Percentiles rank a stretch among this genome's conserved stretches.
These are phyloP conservation scores for Dysmachus trigonus DNA, from an alignment of 2,888 invertebrate genomes.

Conservation along the genomic window DNA sequence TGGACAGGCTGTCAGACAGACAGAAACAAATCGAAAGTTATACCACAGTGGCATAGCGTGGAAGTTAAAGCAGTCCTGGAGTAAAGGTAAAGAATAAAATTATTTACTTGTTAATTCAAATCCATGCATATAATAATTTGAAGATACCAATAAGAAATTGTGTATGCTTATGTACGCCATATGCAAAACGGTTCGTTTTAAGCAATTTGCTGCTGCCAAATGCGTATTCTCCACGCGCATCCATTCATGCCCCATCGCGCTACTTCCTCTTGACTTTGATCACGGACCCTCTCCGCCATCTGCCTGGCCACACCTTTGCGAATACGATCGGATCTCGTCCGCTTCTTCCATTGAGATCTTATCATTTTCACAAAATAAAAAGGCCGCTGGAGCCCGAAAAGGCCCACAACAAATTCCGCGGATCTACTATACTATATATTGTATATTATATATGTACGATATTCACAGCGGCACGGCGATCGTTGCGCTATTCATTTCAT, in stretches of 20 bases:
- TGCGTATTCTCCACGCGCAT: neutral
- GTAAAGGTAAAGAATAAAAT: too few species aligned
- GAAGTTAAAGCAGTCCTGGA: too few species aligned
- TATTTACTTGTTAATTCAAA: too few species aligned
- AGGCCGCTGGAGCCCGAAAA: neutral
- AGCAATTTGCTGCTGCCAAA: neutral
- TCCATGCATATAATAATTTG: neutral
- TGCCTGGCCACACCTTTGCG: conserved; percentile 5
- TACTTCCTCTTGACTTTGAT: neutral
- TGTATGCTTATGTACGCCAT: neutral
- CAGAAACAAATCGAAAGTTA: too few species aligned
- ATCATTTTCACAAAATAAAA: conserved; percentile 18
- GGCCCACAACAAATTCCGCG: neutral
- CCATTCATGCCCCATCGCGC: neutral
- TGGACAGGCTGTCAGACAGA: too few species aligned
- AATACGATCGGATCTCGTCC: neutral
- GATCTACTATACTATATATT: too few species aligned
- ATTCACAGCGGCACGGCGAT: neutral
- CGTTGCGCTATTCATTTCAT: conserved; percentile 25
- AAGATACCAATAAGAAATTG: neutral
- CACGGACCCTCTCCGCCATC: neutral
- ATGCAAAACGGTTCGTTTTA: neutral
- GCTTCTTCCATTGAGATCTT: neutral
- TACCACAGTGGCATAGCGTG: too few species aligned
- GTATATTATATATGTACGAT: too few species aligned